Percentiles rank a stretch among this genome's conserved stretches.
phyloP scores from a whole-genome alignment of 1,140 invertebrate genomes.

The Heterodera schachtii region DNA sequence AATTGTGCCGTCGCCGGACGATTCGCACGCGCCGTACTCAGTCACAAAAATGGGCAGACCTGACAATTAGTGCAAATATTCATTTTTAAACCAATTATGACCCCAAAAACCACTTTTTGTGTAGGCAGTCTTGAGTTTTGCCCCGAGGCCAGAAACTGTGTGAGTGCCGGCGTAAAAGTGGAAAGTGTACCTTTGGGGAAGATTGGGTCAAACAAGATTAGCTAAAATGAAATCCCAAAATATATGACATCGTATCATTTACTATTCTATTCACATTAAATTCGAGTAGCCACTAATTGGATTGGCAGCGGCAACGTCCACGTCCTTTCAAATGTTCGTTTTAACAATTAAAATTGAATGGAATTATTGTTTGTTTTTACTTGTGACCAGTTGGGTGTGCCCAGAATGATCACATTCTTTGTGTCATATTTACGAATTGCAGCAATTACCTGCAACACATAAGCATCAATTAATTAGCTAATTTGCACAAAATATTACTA shows the following conservation, averaged over 20 bases:
- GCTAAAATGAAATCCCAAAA: conserved; percentile 14
- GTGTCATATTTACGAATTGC: conserved; percentile 26
- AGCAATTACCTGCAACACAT: conserved; percentile 6
- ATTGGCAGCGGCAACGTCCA: conserved; percentile 20
- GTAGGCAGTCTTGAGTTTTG: conserved; percentile 20
- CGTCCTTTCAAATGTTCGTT: background rate
- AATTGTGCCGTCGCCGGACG: conserved; percentile 12
- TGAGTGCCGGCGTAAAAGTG: conserved; percentile 25
- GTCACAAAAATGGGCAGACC: conserved; percentile 34
- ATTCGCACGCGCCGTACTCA: conserved; percentile 31
- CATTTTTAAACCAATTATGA: no score
- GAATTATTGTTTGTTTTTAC: background rate
- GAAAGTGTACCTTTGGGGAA: conserved; percentile 5
- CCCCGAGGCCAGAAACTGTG: background rate
- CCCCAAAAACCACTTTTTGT: background rate
- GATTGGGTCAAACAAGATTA: background rate
- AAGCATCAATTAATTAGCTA: background rate
- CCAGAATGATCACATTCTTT: conserved; percentile 35
- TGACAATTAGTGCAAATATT: no score
- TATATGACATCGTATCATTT: background rate
- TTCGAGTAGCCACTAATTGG: conserved; percentile 19
- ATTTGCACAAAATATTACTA: background rate
- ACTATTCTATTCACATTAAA: background rate
- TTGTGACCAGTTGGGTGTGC: conserved; percentile 26
- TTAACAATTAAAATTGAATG: no score